Evolutionary conservation across 64 coral and sea anemone genomes (phyloP).

Genomic region (Anthopleura sola): DNA sequence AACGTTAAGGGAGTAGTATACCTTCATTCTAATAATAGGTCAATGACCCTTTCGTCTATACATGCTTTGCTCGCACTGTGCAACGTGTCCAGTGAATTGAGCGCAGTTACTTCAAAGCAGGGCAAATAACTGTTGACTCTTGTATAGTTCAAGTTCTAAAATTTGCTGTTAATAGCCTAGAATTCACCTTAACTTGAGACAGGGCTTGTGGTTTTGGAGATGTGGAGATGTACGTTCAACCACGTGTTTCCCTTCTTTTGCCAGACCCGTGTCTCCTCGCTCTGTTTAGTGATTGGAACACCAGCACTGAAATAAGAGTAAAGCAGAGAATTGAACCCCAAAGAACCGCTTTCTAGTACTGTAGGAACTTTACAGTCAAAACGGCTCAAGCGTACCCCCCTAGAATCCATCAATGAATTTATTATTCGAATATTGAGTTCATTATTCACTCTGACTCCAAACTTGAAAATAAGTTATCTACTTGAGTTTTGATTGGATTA

Average conservation of each 20-base stretch:
- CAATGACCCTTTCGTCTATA: not conserved
- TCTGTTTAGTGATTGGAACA: constrained; percentile 56
- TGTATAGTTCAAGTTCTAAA: constrained; percentile 6
- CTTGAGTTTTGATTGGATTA: too few species aligned
- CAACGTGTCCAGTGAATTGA: not conserved
- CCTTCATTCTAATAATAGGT: not conserved
- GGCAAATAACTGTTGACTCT: not conserved
- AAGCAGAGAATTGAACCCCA: too few species aligned
- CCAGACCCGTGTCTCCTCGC: constrained; percentile 92
- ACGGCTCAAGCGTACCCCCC: too few species aligned
- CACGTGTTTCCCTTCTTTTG: constrained; percentile 86
- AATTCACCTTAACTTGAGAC: constrained; percentile 21
- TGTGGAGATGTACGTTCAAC: constrained; percentile 91
- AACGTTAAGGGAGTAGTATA: not conserved
- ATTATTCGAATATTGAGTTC: too few species aligned
- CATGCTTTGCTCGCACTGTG: not conserved
- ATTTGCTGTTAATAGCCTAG: not conserved
- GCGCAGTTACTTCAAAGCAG: not conserved
- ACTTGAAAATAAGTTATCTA: too few species aligned
- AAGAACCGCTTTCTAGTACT: too few species aligned
- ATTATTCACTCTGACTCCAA: too few species aligned
- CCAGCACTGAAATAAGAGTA: constrained; percentile 30
- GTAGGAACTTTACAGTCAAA: too few species aligned
- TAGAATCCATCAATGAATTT: too few species aligned
- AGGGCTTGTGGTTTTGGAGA: constrained; percentile 16